Conservation (phyloP, 2,113 vertebrate species). For the Mesoclemmys tuberculata region DNA sequence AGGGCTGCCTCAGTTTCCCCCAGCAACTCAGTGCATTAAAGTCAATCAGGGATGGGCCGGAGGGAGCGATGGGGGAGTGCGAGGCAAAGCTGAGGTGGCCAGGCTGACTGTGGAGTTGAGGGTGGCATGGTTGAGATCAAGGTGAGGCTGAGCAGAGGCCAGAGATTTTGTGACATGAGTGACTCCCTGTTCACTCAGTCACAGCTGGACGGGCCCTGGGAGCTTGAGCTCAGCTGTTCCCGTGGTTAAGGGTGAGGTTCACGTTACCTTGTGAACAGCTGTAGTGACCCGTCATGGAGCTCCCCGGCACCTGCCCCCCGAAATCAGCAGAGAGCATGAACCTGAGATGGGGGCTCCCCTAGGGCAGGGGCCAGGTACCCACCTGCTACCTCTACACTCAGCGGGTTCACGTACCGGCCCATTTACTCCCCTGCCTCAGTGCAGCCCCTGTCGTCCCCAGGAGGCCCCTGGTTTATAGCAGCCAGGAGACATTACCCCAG, state of each 20-base stretch:
- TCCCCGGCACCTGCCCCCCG: no score
- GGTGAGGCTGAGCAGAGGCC: not conserved
- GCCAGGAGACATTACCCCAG: not conserved
- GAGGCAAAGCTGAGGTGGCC: no score
- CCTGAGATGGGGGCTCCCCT: no score
- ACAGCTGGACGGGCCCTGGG: not conserved
- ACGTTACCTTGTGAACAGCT: no score
- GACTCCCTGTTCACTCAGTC: not conserved
- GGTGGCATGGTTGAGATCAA: not conserved
- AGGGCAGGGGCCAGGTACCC: not conserved
- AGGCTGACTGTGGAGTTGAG: no score
- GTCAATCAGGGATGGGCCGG: not conserved
- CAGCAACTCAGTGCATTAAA: not conserved
- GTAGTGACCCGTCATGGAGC: no score
- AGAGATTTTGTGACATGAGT: not conserved
- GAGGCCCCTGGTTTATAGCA: not conserved
- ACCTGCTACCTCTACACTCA: not conserved
- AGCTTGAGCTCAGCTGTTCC: not conserved
- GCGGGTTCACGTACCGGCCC: no score
- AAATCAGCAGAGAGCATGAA: no score
- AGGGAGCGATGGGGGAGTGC: not conserved
- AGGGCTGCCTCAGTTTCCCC: not conserved
- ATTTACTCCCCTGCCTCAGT: not conserved
- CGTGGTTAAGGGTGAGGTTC: no score
- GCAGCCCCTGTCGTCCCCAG: not conserved